Evolutionary conservation across 1,140 invertebrate genomes (phyloP), one percentile per base, ranked within the genome.

Genomic region (Bombus difficillimus): DNA sequence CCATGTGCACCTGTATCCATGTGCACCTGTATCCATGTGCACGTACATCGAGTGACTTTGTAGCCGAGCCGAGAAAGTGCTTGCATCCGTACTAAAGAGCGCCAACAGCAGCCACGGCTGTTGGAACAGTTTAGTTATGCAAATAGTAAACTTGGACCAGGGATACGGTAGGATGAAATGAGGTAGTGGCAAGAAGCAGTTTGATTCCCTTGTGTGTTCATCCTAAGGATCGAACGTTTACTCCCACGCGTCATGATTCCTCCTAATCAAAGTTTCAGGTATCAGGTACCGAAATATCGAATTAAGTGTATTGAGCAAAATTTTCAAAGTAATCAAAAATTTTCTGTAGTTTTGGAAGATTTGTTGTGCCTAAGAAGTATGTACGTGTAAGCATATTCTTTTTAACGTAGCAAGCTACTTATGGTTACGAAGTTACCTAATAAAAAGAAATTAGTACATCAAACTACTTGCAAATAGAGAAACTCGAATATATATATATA

Each of bases 71-170:
- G 82, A 78, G 89, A 85, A 89, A 87, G 85, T 84, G 84, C 32
- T 39, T 73, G 80, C 75, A 86, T 62, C 88, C 72, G 86, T 78
- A 81, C 86, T 88, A 89, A 88, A 88, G 80, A 86, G 80, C 80
- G 22, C 62, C 47, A 89, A 83, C 85, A 89, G 80, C 89, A 89
- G 73, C 59, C 64, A 81, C 53, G 34, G 59, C 59, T 79, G 74
- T 28, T 81, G 73, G 66, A 84, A 87, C 86, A 87, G 85, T 90
- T 87, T 89, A 84, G 81, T 87, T 90, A 89, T 87, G 89, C 88
- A 89, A 89, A 90, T 89, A 89, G 73, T 87, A 87, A 90, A 84
- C 88, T 90, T 81, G 18, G 43, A 53, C 59, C 41, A 41, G 3
- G 43, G 15, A 15, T 37, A 37, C 4, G 43, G 64, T 10, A 39